phyloP scores from a whole-genome alignment of 2,797 vertebrate species.

The Craterocephalus amniculus region DNA sequence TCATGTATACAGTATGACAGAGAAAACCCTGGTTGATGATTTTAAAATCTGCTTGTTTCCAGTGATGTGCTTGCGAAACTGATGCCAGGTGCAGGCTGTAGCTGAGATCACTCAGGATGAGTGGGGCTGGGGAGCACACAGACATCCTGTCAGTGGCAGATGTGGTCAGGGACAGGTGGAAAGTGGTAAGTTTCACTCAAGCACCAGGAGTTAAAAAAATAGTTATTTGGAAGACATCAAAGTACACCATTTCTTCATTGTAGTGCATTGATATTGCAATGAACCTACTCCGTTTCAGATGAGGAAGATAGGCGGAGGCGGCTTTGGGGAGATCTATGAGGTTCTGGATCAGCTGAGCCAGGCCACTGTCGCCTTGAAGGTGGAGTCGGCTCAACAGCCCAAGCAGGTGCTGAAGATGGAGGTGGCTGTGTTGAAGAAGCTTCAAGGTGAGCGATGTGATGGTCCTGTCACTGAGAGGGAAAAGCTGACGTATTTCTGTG shows the following conservation, averaged over 20 bases:
- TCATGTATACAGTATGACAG: background rate
- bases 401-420: slow-evolving; percentile 99
- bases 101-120: slow-evolving; percentile 88
- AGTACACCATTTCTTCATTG: background rate
- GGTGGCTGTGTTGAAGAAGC: slow-evolving; percentile 96
- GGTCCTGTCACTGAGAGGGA: background rate
- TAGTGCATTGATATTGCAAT: background rate
- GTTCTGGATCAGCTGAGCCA: slow-evolving; percentile 94
- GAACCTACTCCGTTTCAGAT: slow-evolving; percentile 70
- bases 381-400: slow-evolving; percentile 97
- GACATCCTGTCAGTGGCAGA: slow-evolving; percentile 97
- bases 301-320: slow-evolving; percentile 97
- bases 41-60: slow-evolving; percentile 29
- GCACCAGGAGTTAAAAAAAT: background rate
- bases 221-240: background rate
- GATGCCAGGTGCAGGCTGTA: slow-evolving; percentile 78
- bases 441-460: slow-evolving; percentile 88
- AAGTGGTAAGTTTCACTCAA: slow-evolving; percentile 88
- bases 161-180: slow-evolving; percentile 98
- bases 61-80: slow-evolving; percentile 72
- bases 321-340: slow-evolving; percentile 99
- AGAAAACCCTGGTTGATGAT: background rate
- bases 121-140: slow-evolving; percentile 93
- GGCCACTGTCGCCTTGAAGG: slow-evolving; percentile 94
- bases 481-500: background rate